Conservation (phyloP, 1,140 invertebrate species). For the Hylyphantes graminicola region DNA sequence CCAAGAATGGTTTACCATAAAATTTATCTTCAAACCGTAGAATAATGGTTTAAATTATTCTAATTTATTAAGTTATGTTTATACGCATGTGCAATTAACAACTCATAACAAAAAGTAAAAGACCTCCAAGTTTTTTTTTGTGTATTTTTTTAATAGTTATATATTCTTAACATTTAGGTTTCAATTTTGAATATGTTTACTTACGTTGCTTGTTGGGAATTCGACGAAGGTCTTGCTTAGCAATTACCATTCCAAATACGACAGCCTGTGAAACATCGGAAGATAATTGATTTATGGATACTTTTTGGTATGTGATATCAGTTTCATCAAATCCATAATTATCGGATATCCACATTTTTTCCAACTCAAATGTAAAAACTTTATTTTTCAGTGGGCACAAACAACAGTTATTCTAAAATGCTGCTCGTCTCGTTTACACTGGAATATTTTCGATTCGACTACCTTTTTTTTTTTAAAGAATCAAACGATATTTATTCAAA, state of each 20-base stretch:
- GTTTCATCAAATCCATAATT: constrained; percentile 43
- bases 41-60: too few relatives aligned
- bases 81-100: too few relatives aligned
- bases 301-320: constrained; percentile 41
- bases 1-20: too few relatives aligned
- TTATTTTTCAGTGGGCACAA: too few relatives aligned
- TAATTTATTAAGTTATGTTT: too few relatives aligned
- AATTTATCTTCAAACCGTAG: too few relatives aligned
- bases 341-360: constrained; percentile 46
- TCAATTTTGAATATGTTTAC: neutral
- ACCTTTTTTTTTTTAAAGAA: neutral
- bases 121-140: too few relatives aligned
- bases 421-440: neutral
- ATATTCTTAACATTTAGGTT: too few relatives aligned
- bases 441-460: neutral
- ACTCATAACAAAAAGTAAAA: too few relatives aligned
- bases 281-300: constrained; percentile 38
- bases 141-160: too few relatives aligned
- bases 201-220: constrained; percentile 46
- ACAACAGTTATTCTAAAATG: too few relatives aligned
- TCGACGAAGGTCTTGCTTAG: constrained; percentile 46
- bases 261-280: constrained; percentile 36
- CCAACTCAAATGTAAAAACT: neutral
- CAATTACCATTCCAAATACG: constrained; percentile 44
- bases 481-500: neutral